These are phyloP conservation scores for Agrochola litura DNA, from an alignment of 2,888 invertebrate genomes.

Conservation along the genomic window DNA sequence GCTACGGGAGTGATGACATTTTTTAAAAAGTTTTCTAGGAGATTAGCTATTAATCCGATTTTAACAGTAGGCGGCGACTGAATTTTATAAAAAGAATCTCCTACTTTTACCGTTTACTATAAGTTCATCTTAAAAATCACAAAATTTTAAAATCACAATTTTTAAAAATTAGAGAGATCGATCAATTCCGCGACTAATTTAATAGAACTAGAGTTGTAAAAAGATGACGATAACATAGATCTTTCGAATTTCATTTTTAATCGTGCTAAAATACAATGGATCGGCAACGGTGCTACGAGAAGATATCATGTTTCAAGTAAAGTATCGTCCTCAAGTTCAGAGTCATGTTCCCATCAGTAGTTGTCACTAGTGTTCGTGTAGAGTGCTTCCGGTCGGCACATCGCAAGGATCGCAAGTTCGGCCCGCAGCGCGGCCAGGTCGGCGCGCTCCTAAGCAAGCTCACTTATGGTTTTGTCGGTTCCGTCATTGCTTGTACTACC, in stretches of 20 bases:
- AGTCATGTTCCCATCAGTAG: conserved; percentile 81
- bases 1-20: conserved; percentile 80
- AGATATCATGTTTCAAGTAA: conserved; percentile 72
- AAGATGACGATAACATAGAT: conserved; percentile 82
- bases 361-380: conserved; percentile 81
- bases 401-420: conserved; percentile 50
- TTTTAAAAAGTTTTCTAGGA: conserved; percentile 88
- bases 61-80: conserved; percentile 89
- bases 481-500: conserved; percentile 59
- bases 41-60: conserved; percentile 84
- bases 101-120: conserved; percentile 84
- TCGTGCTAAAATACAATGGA: conserved; percentile 80
- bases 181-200: conserved; percentile 79
- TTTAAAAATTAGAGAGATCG: conserved; percentile 76
- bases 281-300: conserved; percentile 88
- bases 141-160: conserved; percentile 76
- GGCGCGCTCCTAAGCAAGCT: conserved; percentile 85
- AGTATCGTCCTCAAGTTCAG: conserved; percentile 74
- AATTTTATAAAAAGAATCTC: conserved; percentile 88
- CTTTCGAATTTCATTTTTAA: conserved; percentile 79
- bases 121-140: conserved; percentile 84
- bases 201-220: conserved; percentile 83
- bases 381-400: conserved; percentile 79
- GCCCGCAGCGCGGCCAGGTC: conserved; percentile 78
- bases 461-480: conserved; percentile 58